Percentiles rank a stretch among this genome's conserved stretches.
Evolutionary conservation across 2,888 invertebrate species (phyloP).

Genomic region (Palloptera scutellata): DNA sequence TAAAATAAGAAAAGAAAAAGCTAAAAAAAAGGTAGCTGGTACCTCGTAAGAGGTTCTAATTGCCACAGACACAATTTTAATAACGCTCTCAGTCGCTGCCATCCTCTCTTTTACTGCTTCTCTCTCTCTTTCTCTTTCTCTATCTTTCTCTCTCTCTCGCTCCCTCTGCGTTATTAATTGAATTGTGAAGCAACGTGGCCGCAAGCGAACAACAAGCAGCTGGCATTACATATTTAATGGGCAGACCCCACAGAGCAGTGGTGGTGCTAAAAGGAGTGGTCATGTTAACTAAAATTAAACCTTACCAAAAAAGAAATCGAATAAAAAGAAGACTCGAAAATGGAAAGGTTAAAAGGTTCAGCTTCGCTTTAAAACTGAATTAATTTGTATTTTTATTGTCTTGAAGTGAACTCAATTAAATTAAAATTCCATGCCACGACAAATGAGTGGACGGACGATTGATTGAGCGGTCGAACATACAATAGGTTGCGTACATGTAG

Average conservation of each 20-base stretch:
- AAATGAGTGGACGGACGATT: neutral
- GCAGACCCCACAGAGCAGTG: neutral
- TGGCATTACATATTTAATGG: neutral
- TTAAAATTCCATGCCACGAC: slow-evolving; percentile 17
- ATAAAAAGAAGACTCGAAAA: neutral
- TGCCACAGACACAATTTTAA: slow-evolving; percentile 25
- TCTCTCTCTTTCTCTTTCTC: neutral
- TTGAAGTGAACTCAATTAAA: slow-evolving; percentile 29
- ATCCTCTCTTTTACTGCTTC: neutral
- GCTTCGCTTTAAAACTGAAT: slow-evolving; percentile 23
- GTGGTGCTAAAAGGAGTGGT: neutral
- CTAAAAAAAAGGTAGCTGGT: neutral
- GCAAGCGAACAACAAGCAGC: slow-evolving; percentile 19
- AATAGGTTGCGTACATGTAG: neutral
- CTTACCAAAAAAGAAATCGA: neutral
- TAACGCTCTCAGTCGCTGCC: neutral
- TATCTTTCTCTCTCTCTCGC: neutral
- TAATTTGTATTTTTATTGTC: slow-evolving; percentile 33
- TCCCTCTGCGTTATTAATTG: slow-evolving; percentile 28
- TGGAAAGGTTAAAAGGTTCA: slow-evolving; percentile 30
- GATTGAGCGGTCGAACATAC: neutral
- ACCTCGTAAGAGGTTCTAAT: slow-evolving; percentile 29
- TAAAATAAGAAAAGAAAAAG: neutral
- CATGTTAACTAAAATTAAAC: slow-evolving; percentile 2
- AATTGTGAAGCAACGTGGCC: slow-evolving; percentile 27